These are phyloP conservation scores for Nothocercus nigrocapillus DNA, from an alignment of 2,113 vertebrate species.

Conservation along the genomic window DNA sequence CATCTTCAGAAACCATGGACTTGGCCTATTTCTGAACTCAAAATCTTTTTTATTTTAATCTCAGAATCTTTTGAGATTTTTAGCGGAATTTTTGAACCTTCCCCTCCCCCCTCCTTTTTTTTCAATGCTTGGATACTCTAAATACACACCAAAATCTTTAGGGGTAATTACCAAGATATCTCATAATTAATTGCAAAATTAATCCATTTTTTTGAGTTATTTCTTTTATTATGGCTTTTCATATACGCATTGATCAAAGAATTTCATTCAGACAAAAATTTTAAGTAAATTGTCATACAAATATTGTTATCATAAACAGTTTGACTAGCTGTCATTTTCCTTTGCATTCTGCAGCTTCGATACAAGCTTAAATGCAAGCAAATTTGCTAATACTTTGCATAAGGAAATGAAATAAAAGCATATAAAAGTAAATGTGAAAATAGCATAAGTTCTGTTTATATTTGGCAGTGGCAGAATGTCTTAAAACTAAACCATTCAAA, in stretches of 20 bases:
- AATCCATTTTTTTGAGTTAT: not conserved
- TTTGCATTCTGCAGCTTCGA: not conserved
- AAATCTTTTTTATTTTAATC: not conserved
- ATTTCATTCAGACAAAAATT: not conserved
- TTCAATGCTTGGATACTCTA: not conserved
- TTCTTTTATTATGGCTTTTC: not conserved
- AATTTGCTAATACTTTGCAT: not conserved
- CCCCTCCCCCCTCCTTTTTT: accelerated
- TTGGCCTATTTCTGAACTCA: not conserved
- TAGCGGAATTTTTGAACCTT: not conserved
- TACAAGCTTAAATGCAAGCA: not conserved
- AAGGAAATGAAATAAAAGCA: not conserved
- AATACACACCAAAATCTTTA: not conserved
- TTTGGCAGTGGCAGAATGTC: not conserved
- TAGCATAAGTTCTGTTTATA: not conserved
- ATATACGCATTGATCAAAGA: not conserved
- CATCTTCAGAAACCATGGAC: not conserved
- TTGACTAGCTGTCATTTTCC: not conserved
- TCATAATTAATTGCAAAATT: not conserved
- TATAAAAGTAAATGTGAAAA: not conserved
- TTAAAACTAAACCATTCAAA: not conserved
- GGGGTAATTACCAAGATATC: not conserved
- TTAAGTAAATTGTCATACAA: not conserved
- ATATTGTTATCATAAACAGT: not conserved
- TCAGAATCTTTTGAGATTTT: slow-evolving; percentile 1